Evolutionary conservation across 2,888 invertebrate genomes (phyloP).

Genomic region (Lasius platythorax): DNA sequence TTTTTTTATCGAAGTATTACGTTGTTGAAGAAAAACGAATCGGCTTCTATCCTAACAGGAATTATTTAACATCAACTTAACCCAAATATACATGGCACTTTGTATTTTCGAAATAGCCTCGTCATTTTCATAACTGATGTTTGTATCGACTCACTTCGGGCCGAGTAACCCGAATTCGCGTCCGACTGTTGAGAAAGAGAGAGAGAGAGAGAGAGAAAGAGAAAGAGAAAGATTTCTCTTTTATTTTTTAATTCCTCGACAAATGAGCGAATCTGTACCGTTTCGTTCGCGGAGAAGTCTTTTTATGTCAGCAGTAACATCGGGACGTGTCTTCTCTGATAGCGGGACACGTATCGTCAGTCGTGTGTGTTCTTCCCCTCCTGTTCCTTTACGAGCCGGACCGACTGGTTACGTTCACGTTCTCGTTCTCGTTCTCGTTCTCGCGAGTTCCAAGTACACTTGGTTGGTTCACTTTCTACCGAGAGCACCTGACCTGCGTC

Average conservation of each 20-base stretch:
- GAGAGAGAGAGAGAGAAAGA: background rate
- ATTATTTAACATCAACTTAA: constrained; percentile 6
- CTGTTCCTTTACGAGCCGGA: constrained; percentile 28
- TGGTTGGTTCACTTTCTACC: constrained; percentile 83
- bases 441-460: constrained; percentile 68
- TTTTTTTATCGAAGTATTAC: background rate
- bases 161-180: constrained; percentile 24
- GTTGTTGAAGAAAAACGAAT: background rate
- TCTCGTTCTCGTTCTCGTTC: constrained; percentile 60
- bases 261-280: constrained; percentile 19
- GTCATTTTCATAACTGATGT: constrained; percentile 6
- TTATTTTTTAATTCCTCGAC: constrained; percentile 26
- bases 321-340: constrained; percentile 38
- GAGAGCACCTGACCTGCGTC: constrained; percentile 69
- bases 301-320: constrained; percentile 47
- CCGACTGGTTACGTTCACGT: constrained; percentile 65
- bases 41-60: background rate
- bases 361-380: background rate
- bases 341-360: constrained; percentile 61
- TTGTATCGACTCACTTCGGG: background rate
- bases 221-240: constrained; percentile 4
- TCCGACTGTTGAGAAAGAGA: background rate
- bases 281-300: constrained; percentile 30
- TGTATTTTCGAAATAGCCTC: constrained; percentile 4
- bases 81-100: background rate